Evolutionary conservation across 1,140 invertebrate genomes (phyloP), one percentile per base, ranked within the genome.

Genomic region (Sycophila sp.): DNA sequence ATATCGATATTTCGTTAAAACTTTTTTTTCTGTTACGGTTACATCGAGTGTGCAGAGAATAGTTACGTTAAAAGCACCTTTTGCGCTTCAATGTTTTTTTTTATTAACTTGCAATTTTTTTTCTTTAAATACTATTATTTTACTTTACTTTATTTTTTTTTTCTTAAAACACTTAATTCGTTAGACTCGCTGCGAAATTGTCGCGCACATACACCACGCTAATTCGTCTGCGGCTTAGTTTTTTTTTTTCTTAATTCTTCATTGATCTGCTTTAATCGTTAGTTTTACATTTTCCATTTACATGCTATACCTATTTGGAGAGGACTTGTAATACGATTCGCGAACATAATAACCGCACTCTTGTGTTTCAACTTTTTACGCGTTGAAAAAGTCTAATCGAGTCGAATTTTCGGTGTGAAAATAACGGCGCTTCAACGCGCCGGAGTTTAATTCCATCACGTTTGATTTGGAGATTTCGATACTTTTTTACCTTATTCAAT

Each of bases 1-100:
- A 78, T 78, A 77, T 77, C 56, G 60, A 78, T 76, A 74, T 73
- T 63, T 51, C 40, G 56, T 69, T 70, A 70, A 69, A 47, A 45
- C 10, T 22, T 47, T 47, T 47, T 68, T 62, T 69, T 47, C 59
- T 63, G 49, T 69, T n/a, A 69, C 24, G 67, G 62, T 71, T 76
- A 78, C 74, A 78, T 75, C 69, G 69, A 74, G 58, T 76, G 71
- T 77, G 77, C 71, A 69, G 66, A 68, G 24, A 71, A 73, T 65
- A 74, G 63, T 70, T 70, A 73, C 53, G 22, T 42, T 58, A 59
- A 4, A 59, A 73, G 67, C 17, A 66, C 45, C 28, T 72, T 68
- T 60, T 51, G 69, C 55, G 5, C 19, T 55, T 36, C 30, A 36
- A 15, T 58, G 58, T 62, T 66, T 67, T n/a, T 55, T 55, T 55